Evolutionary conservation across 2,113 vertebrate genomes (phyloP), one percentile per base, ranked within the genome.

Genomic region (Tympanuchus pallidicinctus): DNA sequence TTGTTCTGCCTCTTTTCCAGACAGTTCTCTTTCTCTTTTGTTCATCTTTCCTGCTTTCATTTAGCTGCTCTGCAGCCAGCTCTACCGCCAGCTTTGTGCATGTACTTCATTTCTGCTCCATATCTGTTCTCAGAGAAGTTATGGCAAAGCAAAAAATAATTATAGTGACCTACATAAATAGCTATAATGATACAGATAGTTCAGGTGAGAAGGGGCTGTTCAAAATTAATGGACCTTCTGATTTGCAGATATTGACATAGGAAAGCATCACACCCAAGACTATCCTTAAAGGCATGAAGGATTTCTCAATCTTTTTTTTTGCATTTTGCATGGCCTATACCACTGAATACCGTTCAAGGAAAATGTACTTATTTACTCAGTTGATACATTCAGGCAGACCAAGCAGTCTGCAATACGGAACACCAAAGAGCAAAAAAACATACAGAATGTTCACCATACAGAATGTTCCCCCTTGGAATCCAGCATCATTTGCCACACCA

Each of bases 401-500:
- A n/a, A 78, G n/a, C 6, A 76, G 70, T 50, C 59, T 22, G 27
- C n/a, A 59, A 65, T 2, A 8, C 11, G 61, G 17, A 81, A 25
- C 8, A 20, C 2, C 47, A 59, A 86, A 80, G 20, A 2, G 11
- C 17, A 71, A 61, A 71, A 69, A 21, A 21, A 38, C 43, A 69
- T 40, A 42, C 43, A 40, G 50, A 82, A 52, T 3, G 0, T 32
- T 70, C 10, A 38, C 36, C 36, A 36, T 36, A 36, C 36, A 36
- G 36, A 36, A 36, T 36, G 0, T 32, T 70, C 10, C 27, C 38
- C 54, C 20, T 28, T 47, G 75, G 71, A 74, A 47, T 19, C 21
- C 45, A 22, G 57, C 36, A 16, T 1, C 27, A 3, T 27, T 67
- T 60, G 22, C 32, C 72, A 25, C 2, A 0, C 13, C 1, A 3